Percentiles rank a stretch among this genome's conserved stretches.
phyloP scores from a whole-genome alignment of 2,888 invertebrate species.

The Beris morrisii region DNA sequence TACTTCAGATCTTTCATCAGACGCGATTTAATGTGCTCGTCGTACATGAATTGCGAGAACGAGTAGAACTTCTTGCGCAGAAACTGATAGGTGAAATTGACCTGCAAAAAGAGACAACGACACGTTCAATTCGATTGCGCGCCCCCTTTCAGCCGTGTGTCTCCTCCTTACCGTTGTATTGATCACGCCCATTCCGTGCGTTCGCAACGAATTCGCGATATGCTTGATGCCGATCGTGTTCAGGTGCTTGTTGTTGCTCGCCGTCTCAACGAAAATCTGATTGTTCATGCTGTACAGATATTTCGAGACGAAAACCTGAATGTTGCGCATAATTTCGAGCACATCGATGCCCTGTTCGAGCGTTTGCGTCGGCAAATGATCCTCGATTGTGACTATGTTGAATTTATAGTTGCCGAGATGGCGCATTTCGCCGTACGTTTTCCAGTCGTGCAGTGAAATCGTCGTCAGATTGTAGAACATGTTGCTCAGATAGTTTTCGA shows the following conservation, averaged over 20 bases:
- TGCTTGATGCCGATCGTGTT: slow-evolving; percentile 95
- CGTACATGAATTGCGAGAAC: slow-evolving; percentile 96
- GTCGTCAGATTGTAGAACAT: slow-evolving; percentile 98
- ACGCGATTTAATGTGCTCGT: slow-evolving; percentile 95
- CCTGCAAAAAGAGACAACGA: slow-evolving; percentile 50
- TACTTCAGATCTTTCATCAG: slow-evolving; percentile 84
- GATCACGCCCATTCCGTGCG: slow-evolving; percentile 95
- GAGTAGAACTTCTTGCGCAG: slow-evolving; percentile 88
- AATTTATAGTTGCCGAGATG: slow-evolving; percentile 86
- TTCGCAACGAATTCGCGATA: slow-evolving; percentile 94
- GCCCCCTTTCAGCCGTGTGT: too few species aligned
- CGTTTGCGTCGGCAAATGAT: slow-evolving; percentile 93
- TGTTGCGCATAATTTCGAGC: slow-evolving; percentile 94
- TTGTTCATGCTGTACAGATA: slow-evolving; percentile 95
- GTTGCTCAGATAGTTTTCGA: slow-evolving; percentile 89
- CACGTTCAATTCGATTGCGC: too few species aligned
- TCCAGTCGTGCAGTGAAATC: slow-evolving; percentile 96
- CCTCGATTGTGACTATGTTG: slow-evolving; percentile 79
- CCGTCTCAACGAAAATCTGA: slow-evolving; percentile 92
- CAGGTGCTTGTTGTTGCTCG: slow-evolving; percentile 88
- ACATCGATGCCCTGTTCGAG: slow-evolving; percentile 97
- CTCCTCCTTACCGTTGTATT: slow-evolving; percentile 88
- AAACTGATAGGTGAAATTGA: slow-evolving; percentile 92
- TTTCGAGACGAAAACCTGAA: slow-evolving; percentile 89
- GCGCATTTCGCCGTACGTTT: slow-evolving; percentile 95